phyloP scores from a whole-genome alignment of 2,888 invertebrate species.

The Agonopterix arenella region DNA sequence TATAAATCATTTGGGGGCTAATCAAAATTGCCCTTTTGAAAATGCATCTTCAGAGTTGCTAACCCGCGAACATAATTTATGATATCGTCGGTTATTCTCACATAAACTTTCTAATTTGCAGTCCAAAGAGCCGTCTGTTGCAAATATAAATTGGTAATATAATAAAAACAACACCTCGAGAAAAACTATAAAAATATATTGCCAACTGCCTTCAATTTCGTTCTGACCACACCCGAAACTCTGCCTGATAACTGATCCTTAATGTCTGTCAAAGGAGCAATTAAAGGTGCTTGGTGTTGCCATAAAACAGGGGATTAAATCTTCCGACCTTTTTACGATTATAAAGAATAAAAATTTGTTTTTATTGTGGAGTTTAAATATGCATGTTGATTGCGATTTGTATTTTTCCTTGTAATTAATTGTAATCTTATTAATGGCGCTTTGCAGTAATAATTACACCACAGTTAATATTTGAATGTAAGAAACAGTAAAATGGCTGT shows the following conservation, averaged over 20 bases:
- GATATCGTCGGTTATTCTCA: conserved; percentile 53
- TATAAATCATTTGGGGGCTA: conserved; percentile 63
- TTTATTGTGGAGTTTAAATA: no score
- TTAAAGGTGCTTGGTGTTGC: conserved; percentile 63
- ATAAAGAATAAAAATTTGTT: conserved; percentile 26
- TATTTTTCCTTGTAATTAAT: no score
- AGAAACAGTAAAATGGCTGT: no score
- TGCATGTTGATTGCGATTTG: no score
- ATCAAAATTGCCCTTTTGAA: conserved; percentile 62
- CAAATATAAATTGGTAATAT: conserved; percentile 47
- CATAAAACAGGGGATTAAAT: conserved; percentile 60
- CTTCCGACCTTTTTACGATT: conserved; percentile 42
- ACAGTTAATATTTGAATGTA: no score
- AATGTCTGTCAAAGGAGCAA: conserved; percentile 73
- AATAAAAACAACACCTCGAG: conserved; percentile 66
- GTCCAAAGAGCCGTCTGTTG: conserved; percentile 40
- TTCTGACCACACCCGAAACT: conserved; percentile 63
- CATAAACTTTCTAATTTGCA: conserved; percentile 74
- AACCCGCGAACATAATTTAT: conserved; percentile 67
- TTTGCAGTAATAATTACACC: conserved; percentile 18
- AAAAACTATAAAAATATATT: conserved; percentile 65
- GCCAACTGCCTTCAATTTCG: conserved; percentile 56
- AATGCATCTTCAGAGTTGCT: conserved; percentile 41
- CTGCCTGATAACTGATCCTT: conserved; percentile 48
- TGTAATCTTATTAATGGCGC: conserved; percentile 14